Conservation (phyloP, 1,140 invertebrate species). For the Drosophila sproati region DNA sequence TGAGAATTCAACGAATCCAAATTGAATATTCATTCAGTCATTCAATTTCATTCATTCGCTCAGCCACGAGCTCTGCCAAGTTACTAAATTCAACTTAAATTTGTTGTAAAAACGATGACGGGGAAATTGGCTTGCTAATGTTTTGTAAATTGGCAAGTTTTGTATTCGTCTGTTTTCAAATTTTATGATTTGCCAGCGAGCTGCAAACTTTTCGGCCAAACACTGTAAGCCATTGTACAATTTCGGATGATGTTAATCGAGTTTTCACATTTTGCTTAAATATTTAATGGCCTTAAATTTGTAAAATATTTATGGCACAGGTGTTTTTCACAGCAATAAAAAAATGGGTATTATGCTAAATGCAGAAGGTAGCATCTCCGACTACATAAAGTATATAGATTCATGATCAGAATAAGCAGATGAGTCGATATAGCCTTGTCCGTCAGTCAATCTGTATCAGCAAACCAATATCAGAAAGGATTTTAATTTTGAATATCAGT, state of each 20-base stretch:
- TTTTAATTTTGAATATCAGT: too few species aligned
- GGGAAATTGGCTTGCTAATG: constrained; percentile 44
- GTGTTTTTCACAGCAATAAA: too few species aligned
- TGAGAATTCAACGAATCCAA: constrained; percentile 38
- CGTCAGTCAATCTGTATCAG: too few species aligned
- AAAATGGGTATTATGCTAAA: too few species aligned
- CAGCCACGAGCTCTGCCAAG: constrained; percentile 47
- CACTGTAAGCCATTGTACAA: constrained; percentile 1
- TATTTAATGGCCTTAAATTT: constrained; percentile 53
- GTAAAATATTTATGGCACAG: background rate
- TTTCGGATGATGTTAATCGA: constrained; percentile 45
- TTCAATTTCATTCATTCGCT: constrained; percentile 21
- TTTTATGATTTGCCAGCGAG: constrained; percentile 69
- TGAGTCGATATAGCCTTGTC: too few species aligned
- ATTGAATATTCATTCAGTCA: constrained; percentile 73
- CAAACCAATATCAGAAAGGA: too few species aligned
- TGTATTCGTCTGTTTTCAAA: constrained; percentile 43
- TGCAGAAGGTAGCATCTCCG: too few species aligned
- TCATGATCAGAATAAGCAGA: too few species aligned
- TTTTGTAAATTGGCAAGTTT: constrained; percentile 75
- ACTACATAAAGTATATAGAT: too few species aligned
- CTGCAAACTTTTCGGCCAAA: constrained; percentile 30
- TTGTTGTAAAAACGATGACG: constrained; percentile 66
- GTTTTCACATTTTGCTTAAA: constrained; percentile 55
- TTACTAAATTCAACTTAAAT: constrained; percentile 80